Evolutionary conservation across 2,113 vertebrate species (phyloP), one percentile per base, ranked within the genome.

Genomic region (Rhinogobius similis): DNA sequence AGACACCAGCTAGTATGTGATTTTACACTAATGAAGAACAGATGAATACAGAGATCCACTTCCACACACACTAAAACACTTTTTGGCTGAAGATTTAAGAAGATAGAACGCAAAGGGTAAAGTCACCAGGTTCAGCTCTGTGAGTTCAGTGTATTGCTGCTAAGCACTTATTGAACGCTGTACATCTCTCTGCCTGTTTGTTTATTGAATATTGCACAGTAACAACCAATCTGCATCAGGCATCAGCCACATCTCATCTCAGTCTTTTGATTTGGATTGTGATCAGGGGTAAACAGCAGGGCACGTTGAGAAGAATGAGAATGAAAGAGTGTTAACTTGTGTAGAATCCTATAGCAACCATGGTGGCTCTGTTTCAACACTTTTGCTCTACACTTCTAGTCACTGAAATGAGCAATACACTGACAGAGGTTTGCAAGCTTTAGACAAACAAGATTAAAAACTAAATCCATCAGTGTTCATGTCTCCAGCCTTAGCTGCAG

Each of bases 131-230:
- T 29, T 63, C 72, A 50, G 23, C 1, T 18, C 43, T 0, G n/a
- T n/a, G 62, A 24, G 77, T 66, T 72, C 68, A 65, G 4, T 48
- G 55, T 63, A 64, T 70, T 80, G 65, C 71, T 80, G 73, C 67
- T 77, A 70, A 24, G 38, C 70, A 44, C n/a, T 23, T 14, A 18
- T 23, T 23, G 56, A 61, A 43, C 27, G 59, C 26, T 24, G 18
- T 13, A 3, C 10, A 69, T 46, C 69, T 59, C 20, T 7, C 52
- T 23, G 64, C 52, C 70, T 36, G 5, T 41, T 2, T 32, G 13
- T 64, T 64, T 46, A 46, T 56, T 65, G 64, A 59, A 72, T 29
- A 26, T 38, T 21, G 50, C 32, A 62, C 44, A 62, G 62, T 26
- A 27, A 66, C 36, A 16, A 24, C 52, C 6, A 18, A 10, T 36